A percentile compares a stretch with the other conserved stretches of the same genome.
These are phyloP conservation scores for Rhimphoctona megacephalus DNA, from an alignment of 2,888 invertebrate species.

Conservation along the genomic window DNA sequence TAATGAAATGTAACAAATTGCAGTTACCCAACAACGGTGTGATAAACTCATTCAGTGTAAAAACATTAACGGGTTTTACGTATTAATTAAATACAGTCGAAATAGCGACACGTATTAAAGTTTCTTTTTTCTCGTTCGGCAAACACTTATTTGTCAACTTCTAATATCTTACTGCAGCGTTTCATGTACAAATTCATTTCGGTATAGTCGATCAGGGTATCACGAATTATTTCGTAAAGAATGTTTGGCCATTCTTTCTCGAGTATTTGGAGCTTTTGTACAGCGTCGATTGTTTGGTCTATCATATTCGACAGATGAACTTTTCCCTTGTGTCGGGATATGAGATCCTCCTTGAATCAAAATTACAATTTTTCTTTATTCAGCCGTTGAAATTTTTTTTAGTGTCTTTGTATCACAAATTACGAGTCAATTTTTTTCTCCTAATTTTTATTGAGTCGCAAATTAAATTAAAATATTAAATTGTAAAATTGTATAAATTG, in stretches of 20 bases:
- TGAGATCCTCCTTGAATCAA: constrained; percentile 88
- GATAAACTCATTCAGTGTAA: constrained; percentile 68
- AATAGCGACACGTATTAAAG: not conserved
- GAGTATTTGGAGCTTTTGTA: constrained; percentile 90
- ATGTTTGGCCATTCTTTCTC: constrained; percentile 92
- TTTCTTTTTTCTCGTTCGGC: constrained; percentile 26
- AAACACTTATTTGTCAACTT: constrained; percentile 74
- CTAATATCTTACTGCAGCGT: constrained; percentile 83
- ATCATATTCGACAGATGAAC: constrained; percentile 90
- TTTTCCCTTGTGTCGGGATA: constrained; percentile 91
- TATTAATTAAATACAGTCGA: not conserved
- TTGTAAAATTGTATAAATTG: not conserved
- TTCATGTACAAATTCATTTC: constrained; percentile 93
- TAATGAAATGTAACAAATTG: constrained; percentile 63
- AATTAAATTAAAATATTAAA: not conserved
- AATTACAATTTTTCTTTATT: not conserved
- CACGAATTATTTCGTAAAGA: constrained; percentile 91
- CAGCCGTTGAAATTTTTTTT: too few relatives aligned
- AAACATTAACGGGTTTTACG: constrained; percentile 50
- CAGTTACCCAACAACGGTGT: constrained; percentile 55
- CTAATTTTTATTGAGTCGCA: not conserved
- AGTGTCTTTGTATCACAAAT: not conserved
- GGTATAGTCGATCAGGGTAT: constrained; percentile 92
- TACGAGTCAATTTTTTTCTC: not conserved
- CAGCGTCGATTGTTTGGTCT: constrained; percentile 91